phyloP scores from a whole-genome alignment of 2,888 invertebrate species.

The Cosmorhoe ocellata region DNA sequence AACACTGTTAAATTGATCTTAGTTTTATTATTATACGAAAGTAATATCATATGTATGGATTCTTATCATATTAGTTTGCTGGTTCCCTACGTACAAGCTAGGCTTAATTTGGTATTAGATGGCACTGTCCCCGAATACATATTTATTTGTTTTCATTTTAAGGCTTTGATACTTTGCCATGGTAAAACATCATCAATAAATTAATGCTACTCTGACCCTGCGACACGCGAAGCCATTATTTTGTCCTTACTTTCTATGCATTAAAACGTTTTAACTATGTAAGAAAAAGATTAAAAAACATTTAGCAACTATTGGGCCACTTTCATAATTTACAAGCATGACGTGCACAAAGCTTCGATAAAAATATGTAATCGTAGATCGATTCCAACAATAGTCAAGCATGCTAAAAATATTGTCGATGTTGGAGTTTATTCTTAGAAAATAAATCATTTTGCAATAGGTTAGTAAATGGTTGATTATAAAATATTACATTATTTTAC shows the following conservation, averaged over 20 bases:
- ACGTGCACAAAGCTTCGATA: background rate
- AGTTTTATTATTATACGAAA: too few species aligned
- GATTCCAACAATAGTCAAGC: slow-evolving; percentile 22
- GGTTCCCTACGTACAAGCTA: too few species aligned
- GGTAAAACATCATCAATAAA: background rate
- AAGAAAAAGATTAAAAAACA: background rate
- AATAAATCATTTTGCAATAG: slow-evolving; percentile 30
- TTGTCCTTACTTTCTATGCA: background rate
- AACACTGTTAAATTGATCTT: too few species aligned
- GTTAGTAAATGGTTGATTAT: slow-evolving; percentile 24
- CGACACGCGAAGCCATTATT: slow-evolving; percentile 1
- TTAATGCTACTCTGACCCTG: background rate
- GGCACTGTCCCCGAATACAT: too few species aligned
- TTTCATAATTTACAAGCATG: background rate
- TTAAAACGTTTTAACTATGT: background rate
- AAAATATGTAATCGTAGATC: slow-evolving; percentile 20
- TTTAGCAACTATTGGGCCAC: background rate
- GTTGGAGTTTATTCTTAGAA: slow-evolving; percentile 28
- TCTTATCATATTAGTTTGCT: too few species aligned
- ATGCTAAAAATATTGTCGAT: slow-evolving; percentile 25
- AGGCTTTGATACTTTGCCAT: background rate
- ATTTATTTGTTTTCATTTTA: too few species aligned
- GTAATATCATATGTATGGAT: too few species aligned
- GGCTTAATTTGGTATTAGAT: too few species aligned
- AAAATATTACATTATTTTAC: slow-evolving; percentile 25